Evolutionary conservation across 2,113 vertebrate genomes (phyloP).

Genomic region (Montifringilla adamsi): DNA sequence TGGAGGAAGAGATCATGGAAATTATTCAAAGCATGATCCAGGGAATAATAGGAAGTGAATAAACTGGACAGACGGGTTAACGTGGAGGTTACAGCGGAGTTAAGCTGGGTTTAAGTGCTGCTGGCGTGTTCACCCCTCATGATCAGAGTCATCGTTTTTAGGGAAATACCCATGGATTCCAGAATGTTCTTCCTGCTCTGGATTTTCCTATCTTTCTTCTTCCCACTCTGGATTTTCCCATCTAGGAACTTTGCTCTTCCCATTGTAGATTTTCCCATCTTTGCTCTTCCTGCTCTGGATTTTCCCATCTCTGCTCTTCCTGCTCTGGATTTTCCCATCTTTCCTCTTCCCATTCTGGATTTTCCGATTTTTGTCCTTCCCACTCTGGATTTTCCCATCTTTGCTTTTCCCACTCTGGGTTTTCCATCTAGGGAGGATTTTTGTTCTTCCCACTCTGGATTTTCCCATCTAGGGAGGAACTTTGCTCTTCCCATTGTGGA

Average conservation of each 20-base stretch:
- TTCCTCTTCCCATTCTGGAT: too few relatives aligned
- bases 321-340: background rate
- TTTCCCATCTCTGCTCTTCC: background rate
- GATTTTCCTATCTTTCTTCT: background rate
- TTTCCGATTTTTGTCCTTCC: background rate
- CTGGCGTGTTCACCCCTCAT: background rate
- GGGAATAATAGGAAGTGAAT: slow-evolving; percentile 33
- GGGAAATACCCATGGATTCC: fast-evolving
- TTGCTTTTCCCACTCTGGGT: background rate
- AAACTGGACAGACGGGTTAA: slow-evolving; percentile 39
- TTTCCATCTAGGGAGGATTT: background rate
- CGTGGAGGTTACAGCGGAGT: background rate
- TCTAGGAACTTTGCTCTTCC: background rate
- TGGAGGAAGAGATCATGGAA: background rate
- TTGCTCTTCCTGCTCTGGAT: background rate
- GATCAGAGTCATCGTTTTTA: background rate
- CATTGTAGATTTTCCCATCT: background rate
- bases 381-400: background rate
- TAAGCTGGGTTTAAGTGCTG: background rate
- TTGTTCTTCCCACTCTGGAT: background rate
- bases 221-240: background rate
- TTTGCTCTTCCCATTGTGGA: background rate
- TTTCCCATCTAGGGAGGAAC: background rate
- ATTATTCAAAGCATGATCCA: slow-evolving; percentile 26
- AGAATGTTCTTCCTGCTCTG: background rate